Evolutionary conservation across 2,113 vertebrate species (phyloP), one percentile per base, ranked within the genome.

Genomic region (Xenopus borealis): DNA sequence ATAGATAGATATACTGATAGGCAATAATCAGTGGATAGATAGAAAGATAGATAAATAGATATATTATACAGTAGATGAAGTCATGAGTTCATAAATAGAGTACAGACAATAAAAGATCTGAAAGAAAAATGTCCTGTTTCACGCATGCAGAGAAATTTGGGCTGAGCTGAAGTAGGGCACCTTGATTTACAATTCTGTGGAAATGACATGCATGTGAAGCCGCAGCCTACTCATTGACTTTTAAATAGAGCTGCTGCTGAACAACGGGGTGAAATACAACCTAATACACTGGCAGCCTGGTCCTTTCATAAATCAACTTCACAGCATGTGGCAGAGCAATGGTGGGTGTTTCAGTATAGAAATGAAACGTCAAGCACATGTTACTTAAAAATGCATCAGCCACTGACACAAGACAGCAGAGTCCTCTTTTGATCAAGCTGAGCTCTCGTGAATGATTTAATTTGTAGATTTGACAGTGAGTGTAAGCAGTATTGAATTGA

Each of bases 381-480:
- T 76, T 76, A 76, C 66, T 76, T 76, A 76, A 76, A 76, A 76
- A 76, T 76, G 74, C 74, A 76, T 76, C 74, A 76, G 74, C 66
- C 74, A 45, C 74, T 77, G 66, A 77, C 74, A 77, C 74, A 69
- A 77, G 74, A 77, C 67, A 70, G 74, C 58, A 77, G 74, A 77
- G 67, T 70, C 74, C 67, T 70, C 74, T 77, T 77, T 70, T 77
- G 74, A 77, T 77, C 74, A 77, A 63, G 70, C 66, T 17, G 74
- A 77, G 74, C 74, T 70, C 74, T 70, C 50, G 45, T 77, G 74
- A 77, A 77, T 77, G 74, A 77, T 77, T 77, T 77, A 77, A 77
- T 77, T 77, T 77, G 74, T 77, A 77, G 74, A 77, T 77, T 77
- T 77, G 74, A 77, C 74, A 77, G 74, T 77, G 69, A 77, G 66